A percentile compares a stretch with the other conserved stretches of the same genome.
These are phyloP conservation scores for Cheiracanthium punctorium DNA, from an alignment of 2,888 invertebrate genomes.

Conservation along the genomic window DNA sequence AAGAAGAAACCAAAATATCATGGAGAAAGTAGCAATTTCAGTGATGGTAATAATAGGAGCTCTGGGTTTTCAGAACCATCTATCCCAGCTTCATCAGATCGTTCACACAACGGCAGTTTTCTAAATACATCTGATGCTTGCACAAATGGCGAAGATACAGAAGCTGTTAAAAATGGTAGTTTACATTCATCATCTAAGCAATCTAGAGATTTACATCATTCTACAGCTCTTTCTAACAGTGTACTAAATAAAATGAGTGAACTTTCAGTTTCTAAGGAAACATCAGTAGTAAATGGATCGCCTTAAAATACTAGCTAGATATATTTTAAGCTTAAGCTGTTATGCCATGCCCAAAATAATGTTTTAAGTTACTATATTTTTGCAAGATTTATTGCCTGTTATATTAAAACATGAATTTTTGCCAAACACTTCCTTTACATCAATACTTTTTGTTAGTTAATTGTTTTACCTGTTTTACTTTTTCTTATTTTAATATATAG, in stretches of 20 bases:
- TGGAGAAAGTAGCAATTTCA: slow-evolving; percentile 46
- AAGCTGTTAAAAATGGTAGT: slow-evolving; percentile 44
- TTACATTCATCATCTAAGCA: slow-evolving; percentile 44
- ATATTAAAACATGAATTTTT: no score
- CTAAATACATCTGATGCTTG: slow-evolving; percentile 44
- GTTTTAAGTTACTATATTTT: no score
- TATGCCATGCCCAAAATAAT: no score
- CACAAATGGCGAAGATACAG: slow-evolving; percentile 58
- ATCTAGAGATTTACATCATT: no score
- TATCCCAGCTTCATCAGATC: slow-evolving; percentile 49
- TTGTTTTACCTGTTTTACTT: slow-evolving; percentile 21
- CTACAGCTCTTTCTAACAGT: slow-evolving; percentile 37
- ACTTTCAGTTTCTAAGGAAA: slow-evolving; percentile 42
- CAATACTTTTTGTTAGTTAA: slow-evolving; percentile 1
- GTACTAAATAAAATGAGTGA: slow-evolving; percentile 49
- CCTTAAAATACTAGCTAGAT: slow-evolving; percentile 40
- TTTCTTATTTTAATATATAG: no score
- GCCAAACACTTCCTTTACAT: no score
- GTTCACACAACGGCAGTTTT: slow-evolving; percentile 43
- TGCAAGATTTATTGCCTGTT: no score
- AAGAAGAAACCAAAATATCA: slow-evolving; percentile 57
- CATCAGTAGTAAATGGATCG: slow-evolving; percentile 54
- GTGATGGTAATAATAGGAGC: slow-evolving; percentile 47
- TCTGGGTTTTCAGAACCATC: slow-evolving; percentile 56
- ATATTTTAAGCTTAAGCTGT: no score